phyloP scores from a whole-genome alignment of 2,113 vertebrate species.

The Panthera tigris region DNA sequence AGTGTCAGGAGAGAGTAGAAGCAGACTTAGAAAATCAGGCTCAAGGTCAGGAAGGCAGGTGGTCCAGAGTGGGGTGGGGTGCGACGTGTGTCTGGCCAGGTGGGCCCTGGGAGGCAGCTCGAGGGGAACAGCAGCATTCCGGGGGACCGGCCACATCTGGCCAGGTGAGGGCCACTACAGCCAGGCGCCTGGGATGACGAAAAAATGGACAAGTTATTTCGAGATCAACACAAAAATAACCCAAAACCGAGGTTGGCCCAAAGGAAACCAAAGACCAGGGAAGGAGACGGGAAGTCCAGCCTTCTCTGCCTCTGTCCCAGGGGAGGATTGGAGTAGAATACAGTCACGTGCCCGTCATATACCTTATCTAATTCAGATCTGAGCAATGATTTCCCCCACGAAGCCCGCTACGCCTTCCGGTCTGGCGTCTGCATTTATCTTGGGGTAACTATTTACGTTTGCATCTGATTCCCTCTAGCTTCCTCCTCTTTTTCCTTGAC shows the following conservation, averaged over 20 bases:
- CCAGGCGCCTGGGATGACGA: background rate
- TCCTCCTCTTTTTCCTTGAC: background rate
- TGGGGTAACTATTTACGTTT: background rate
- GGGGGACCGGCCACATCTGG: background rate
- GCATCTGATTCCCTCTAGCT: background rate
- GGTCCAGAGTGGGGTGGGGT: background rate
- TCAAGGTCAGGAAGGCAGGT: background rate
- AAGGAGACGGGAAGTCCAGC: background rate
- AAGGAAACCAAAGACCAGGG: background rate
- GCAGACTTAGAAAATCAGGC: background rate
- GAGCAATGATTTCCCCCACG: background rate
- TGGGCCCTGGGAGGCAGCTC: background rate
- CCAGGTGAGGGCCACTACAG: accelerated
- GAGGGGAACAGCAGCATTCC: background rate
- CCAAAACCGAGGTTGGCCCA: background rate
- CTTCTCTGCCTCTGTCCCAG: background rate
- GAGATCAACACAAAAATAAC: background rate
- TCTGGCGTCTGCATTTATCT: background rate
- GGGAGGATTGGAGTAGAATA: background rate
- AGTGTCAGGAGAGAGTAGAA: background rate
- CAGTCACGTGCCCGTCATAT: accelerated
- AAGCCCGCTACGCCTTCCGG: background rate
- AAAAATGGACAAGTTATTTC: background rate
- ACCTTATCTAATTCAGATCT: background rate
- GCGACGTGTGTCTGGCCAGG: accelerated